Evolutionary conservation across 2,888 invertebrate species (phyloP), one percentile per base, ranked within the genome.

Genomic region (Drosophila meridionalis): DNA sequence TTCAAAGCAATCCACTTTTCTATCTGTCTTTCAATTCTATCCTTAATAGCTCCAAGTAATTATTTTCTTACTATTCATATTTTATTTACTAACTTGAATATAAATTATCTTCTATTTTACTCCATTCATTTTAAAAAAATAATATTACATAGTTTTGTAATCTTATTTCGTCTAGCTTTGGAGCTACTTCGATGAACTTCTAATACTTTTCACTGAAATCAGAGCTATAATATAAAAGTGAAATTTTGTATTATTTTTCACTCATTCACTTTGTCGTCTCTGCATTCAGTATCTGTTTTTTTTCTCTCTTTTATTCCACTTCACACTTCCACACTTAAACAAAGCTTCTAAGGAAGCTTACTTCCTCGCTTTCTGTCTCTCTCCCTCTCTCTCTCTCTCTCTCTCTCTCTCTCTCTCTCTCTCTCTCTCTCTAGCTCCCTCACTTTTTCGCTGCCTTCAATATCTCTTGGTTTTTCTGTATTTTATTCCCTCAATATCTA

Each of bases 61-160:
- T 71, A 7, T 50, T 30, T 36, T 43, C 36, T 20, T 61, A 9
- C n/a, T 14, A n/a, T 30, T 26, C 50, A 60, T 45, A 57, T 53
- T 8, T 34, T 34, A 11, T 40, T 42, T n/a, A 59, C 48, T 59
- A 59, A 59, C 28, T 58, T 58, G 1, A 12, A 32, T 4, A 28
- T 36, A 32, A 8, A 28, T 36, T 5, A 8, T 28, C 6, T 38
- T 9, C 20, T n/a, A 32, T 32, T 32, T 8, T 32, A 8, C 11
- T 32, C 9, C 8, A 32, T 8, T 20, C 20, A 20, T 20, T 20
- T 20, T 20, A 20, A 20, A 20, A 20, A 20, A 20, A 20, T 20
- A 20, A 20, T 20, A 20, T 20, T 20, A 20, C 20, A 20, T 20
- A 20, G 20, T 20, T 20, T 20, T 20, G 20, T 20, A 52, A 1